Evolutionary conservation across 2,113 vertebrate genomes (phyloP).

Genomic region (Ammodytes dubius): DNA sequence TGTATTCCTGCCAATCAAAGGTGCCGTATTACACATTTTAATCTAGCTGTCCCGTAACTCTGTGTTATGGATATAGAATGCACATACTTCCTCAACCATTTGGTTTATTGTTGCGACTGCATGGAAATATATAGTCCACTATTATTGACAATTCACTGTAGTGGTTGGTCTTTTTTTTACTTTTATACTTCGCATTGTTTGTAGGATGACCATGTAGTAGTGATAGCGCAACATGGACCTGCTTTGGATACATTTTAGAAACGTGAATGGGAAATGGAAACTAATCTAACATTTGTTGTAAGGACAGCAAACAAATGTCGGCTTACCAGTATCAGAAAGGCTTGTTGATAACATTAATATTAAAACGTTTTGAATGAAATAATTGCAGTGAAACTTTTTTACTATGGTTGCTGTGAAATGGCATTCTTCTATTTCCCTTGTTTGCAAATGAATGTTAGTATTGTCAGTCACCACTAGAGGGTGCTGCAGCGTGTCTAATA

Average conservation of each 20-base stretch:
- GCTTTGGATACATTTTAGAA: not conserved
- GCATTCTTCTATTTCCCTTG: not conserved
- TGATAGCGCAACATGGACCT: not conserved
- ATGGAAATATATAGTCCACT: conserved; percentile 11
- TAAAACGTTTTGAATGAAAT: conserved; percentile 5
- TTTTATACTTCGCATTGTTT: not conserved
- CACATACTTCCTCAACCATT: conserved; percentile 2
- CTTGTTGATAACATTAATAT: not conserved
- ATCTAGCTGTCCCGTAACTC: not conserved
- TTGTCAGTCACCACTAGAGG: conserved; percentile 52
- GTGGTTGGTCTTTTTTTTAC: conserved; percentile 3
- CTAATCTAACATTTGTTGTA: not conserved
- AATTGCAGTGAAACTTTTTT: not conserved
- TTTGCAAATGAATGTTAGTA: not conserved
- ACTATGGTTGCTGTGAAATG: not conserved
- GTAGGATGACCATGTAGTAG: not conserved
- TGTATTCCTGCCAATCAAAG: not conserved
- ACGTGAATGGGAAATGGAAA: no score
- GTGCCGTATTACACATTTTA: not conserved
- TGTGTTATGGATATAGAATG: not conserved
- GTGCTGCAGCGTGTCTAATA: conserved; percentile 24
- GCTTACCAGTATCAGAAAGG: not conserved
- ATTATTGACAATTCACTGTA: not conserved
- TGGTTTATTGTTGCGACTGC: conserved; percentile 12
- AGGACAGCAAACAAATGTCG: not conserved